A percentile compares a stretch with the other conserved stretches of the same genome.
Evolutionary conservation across 2,888 invertebrate genomes (phyloP).

Genomic region (Villa cingulata): DNA sequence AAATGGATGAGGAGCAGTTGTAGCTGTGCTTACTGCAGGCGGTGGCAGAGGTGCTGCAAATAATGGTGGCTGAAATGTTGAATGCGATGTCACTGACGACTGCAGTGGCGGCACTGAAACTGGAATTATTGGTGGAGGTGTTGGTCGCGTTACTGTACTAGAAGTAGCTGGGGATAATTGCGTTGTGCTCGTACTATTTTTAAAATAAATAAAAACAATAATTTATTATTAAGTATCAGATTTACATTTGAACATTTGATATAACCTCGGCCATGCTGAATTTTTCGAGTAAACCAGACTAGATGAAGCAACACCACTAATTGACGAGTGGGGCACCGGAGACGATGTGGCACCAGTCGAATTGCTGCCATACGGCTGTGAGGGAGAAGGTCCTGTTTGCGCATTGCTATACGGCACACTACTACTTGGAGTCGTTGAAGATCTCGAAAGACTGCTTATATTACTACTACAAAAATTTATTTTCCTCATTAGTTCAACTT

Average conservation of each 20-base stretch:
- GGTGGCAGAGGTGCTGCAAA: slow-evolving; percentile 51
- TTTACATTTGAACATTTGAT: background rate
- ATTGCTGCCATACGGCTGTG: slow-evolving; percentile 25
- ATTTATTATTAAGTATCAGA: no score
- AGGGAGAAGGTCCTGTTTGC: slow-evolving; percentile 26
- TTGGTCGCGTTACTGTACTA: slow-evolving; percentile 41
- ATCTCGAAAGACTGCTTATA: slow-evolving; percentile 68
- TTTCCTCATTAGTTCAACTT: slow-evolving; percentile 9
- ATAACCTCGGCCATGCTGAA: slow-evolving; percentile 31
- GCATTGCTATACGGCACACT: slow-evolving; percentile 20
- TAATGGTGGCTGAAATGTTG: slow-evolving; percentile 47
- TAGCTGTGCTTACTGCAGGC: slow-evolving; percentile 30
- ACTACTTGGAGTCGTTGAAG: slow-evolving; percentile 36
- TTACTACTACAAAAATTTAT: slow-evolving; percentile 47
- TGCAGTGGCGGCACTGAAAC: slow-evolving; percentile 16
- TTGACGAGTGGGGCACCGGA: slow-evolving; percentile 23
- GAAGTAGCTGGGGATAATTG: slow-evolving; percentile 38
- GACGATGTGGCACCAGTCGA: slow-evolving; percentile 28
- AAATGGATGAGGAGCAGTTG: slow-evolving; percentile 66
- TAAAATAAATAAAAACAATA: background rate
- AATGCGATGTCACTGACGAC: slow-evolving; percentile 37
- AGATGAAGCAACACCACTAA: slow-evolving; percentile 20
- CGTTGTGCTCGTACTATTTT: slow-evolving; percentile 24
- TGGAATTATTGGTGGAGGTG: slow-evolving; percentile 37
- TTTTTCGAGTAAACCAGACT: slow-evolving; percentile 28